These are phyloP conservation scores for Lydus trimaculatus DNA, from an alignment of 2,888 invertebrate genomes.

Conservation along the genomic window DNA sequence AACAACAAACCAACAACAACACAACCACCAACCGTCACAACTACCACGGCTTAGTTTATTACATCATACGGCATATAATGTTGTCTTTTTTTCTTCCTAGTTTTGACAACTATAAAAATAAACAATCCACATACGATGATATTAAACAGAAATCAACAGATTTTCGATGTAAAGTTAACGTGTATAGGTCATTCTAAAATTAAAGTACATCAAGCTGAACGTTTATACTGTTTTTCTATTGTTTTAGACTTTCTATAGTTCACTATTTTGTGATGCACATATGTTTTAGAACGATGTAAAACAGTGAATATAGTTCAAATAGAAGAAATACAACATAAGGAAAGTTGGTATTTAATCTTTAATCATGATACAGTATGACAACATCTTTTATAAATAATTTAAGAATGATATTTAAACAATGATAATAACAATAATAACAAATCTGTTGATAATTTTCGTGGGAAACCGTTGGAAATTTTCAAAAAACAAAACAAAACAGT, in stretches of 20 bases:
- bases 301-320: background rate
- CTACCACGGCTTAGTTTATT: background rate
- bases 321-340: background rate
- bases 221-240: too few species aligned
- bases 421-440: background rate
- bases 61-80: background rate
- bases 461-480: background rate
- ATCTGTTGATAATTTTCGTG: background rate
- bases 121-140: background rate
- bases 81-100: background rate
- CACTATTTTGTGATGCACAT: too few species aligned
- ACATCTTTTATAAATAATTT: background rate
- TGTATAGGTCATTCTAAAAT: too few species aligned
- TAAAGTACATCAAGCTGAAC: too few species aligned
- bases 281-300: background rate
- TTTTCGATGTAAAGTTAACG: background rate
- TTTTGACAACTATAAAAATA: slow-evolving; percentile 2
- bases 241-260: too few species aligned
- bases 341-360: background rate
- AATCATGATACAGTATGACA: background rate
- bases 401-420: background rate
- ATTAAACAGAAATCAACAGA: slow-evolving; percentile 4
- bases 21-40: background rate
- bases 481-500: background rate
- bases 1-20: background rate